Conservation (phyloP, 2,888 invertebrate species). For the Papilio protenor region DNA sequence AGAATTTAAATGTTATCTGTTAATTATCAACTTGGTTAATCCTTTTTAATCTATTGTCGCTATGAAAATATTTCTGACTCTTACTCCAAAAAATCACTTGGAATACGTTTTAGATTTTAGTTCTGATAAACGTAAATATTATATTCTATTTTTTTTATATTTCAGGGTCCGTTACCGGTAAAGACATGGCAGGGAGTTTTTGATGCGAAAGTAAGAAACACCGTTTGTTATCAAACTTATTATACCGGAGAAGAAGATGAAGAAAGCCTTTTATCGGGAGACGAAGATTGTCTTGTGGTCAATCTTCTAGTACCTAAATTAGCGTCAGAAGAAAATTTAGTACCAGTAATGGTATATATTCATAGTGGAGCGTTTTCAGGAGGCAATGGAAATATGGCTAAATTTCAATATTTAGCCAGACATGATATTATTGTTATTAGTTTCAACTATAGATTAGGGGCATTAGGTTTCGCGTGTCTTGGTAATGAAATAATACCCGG, state of each 20-base stretch:
- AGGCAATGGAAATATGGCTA: conserved; percentile 73
- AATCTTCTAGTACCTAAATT: conserved; percentile 68
- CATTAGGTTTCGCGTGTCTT: conserved; percentile 88
- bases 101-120: too few relatives aligned
- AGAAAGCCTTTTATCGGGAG: conserved; percentile 61
- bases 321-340: conserved; percentile 63
- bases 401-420: conserved; percentile 85
- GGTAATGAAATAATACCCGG: conserved; percentile 87
- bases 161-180: conserved; percentile 72
- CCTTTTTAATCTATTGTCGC: not conserved
- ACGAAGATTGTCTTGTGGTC: conserved; percentile 69
- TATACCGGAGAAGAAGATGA: conserved; percentile 61
- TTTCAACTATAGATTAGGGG: conserved; percentile 88
- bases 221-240: conserved; percentile 68
- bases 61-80: not conserved
- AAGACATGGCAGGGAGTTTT: conserved; percentile 63
- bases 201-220: conserved; percentile 57
- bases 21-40: not conserved
- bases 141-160: conserved; percentile 41
- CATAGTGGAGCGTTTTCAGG: conserved; percentile 76
- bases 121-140: too few relatives aligned
- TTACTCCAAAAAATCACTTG: too few relatives aligned
- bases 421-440: conserved; percentile 87
- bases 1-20: not conserved
- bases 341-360: conserved; percentile 74